These are phyloP conservation scores for Halcyon malimbica DNA, from an alignment of 2,113 vertebrate species.

Conservation along the genomic window DNA sequence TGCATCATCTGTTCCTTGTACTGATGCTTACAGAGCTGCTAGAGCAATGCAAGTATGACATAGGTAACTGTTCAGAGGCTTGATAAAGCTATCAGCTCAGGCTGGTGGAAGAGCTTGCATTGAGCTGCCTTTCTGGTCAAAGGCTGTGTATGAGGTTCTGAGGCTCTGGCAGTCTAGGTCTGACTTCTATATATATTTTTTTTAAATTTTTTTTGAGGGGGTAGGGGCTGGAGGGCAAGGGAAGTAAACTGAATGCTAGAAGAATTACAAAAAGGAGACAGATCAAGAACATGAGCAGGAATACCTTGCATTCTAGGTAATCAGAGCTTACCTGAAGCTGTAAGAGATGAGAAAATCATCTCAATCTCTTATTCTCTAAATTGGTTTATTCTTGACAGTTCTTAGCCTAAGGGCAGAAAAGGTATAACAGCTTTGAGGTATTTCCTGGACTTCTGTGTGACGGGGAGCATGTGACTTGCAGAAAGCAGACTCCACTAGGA, in stretches of 20 bases:
- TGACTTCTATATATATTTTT: neutral
- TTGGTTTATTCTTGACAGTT: neutral
- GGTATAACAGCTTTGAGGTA: neutral
- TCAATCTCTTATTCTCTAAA: neutral
- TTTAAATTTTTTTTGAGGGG: neutral
- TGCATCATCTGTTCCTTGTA: neutral
- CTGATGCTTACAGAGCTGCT: neutral
- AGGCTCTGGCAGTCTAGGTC: neutral
- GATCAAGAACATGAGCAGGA: neutral
- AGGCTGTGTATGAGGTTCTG: neutral
- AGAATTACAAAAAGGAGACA: neutral
- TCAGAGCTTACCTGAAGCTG: neutral
- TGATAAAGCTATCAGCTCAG: neutral
- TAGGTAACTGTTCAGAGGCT: neutral
- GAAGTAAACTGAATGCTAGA: neutral
- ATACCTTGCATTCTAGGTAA: neutral
- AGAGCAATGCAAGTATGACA: neutral
- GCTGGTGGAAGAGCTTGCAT: neutral
- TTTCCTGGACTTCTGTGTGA: neutral
- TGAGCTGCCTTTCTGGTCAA: neutral
- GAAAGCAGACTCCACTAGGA: too few species aligned
- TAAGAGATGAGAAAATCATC: neutral
- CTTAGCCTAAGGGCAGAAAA: neutral
- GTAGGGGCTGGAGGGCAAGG: accelerated
- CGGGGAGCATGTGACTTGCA: neutral